Evolutionary conservation across 2,113 vertebrate species (phyloP).

Genomic region (Verasper variegatus): DNA sequence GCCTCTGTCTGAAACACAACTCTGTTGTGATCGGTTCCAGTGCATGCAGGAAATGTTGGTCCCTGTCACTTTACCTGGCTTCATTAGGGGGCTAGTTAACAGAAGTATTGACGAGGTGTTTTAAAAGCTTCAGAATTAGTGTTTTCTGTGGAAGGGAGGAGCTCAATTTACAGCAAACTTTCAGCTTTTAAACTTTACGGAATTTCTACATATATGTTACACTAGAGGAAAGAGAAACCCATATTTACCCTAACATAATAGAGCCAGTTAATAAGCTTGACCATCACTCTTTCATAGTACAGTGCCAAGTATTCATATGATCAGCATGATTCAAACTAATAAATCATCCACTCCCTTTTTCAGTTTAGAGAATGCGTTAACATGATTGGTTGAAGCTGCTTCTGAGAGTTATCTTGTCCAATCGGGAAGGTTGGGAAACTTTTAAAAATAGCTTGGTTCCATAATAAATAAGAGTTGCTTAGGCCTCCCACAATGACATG

Average conservation of each 20-base stretch:
- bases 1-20: no score
- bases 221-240: not conserved
- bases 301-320: not conserved
- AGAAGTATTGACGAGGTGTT: no score
- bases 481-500: conserved; percentile 51
- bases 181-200: no score
- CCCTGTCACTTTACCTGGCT: no score
- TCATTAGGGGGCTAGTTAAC: no score
- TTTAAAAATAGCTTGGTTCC: conserved; percentile 30
- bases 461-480: conserved; percentile 50
- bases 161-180: no score
- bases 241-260: not conserved
- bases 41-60: no score
- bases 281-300: not conserved
- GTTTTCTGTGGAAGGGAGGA: no score
- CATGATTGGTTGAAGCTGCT: not conserved
- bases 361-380: not conserved
- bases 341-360: conserved; percentile 43
- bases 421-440: conserved; percentile 38
- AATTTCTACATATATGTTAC: not conserved
- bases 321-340: conserved; percentile 9
- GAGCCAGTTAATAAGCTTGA: not conserved
- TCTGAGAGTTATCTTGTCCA: conserved; percentile 13
- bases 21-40: no score
- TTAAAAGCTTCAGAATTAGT: no score